Evolutionary conservation across 2,113 vertebrate species (phyloP), one percentile per base, ranked within the genome.

Genomic region (Siphamia tubifer): DNA sequence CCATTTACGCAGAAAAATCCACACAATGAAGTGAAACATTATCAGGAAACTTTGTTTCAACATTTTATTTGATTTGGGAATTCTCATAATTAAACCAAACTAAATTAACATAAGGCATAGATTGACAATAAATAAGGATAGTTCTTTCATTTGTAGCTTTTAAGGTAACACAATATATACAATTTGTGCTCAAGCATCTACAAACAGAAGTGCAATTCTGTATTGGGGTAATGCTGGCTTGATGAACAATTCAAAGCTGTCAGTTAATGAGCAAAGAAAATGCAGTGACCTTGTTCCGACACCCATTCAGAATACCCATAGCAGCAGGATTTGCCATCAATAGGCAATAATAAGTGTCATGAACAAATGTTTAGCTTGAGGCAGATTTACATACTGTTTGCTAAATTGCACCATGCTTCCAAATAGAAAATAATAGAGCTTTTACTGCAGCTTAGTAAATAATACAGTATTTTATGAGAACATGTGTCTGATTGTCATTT

Each of bases 51-150:
- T 9, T 21, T 0, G 27, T 36, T 70, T 52, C 4, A 12, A 68
- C 10, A 56, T 72, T 85, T 85, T 81, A 86, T 82, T 86, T 10
- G 3, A 40, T 31, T 61, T 66, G 52, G 4, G 2, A 61, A 25
- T 69, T 45, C 15, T 62, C 44, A 45, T 31, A 52, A 60, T 38
- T 66, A 62, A 36, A 61, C 21, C 17, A 51, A 39, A 54, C 52
- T 45, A 63, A 65, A 80, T 72, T 13, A 76, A 67, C 36, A 60
- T 4, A 19, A 71, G 45, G 24, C 17, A 61, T 7, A 25, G 5
- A 8, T 39, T 62, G 6, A 43, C 44, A 91, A 92, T 92, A 93
- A 93, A 93, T 92, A 92, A 87, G 28, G 32, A 81, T 82, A 79
- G 13, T 78, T 48, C 16, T 78, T 60, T 68, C 21, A 71, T 53